Evolutionary conservation across 1,140 invertebrate species (phyloP).

Genomic region (Trachymyrmex septentrionalis): DNA sequence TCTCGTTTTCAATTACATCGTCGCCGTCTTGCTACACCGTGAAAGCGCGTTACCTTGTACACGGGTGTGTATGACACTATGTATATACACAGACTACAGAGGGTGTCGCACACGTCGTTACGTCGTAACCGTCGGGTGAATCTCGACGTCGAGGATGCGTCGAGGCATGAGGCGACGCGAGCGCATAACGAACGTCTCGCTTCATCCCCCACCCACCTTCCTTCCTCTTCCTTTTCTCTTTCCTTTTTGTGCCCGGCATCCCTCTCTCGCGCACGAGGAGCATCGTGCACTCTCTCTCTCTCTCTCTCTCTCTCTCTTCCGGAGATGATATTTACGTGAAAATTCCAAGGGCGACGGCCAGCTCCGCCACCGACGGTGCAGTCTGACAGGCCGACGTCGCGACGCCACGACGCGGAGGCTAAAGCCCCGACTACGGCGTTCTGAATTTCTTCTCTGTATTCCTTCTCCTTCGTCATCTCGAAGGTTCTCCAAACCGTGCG

Average conservation of each 20-base stretch:
- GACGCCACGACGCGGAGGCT: slow-evolving; percentile 55
- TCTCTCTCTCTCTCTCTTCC: slow-evolving; percentile 71
- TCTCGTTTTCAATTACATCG: slow-evolving; percentile 60
- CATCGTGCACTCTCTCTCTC: slow-evolving; percentile 70
- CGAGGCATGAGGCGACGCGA: slow-evolving; percentile 74
- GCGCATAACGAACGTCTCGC: slow-evolving; percentile 74
- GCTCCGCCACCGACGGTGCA: slow-evolving; percentile 65
- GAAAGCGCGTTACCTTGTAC: slow-evolving; percentile 9
- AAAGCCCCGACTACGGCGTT: not conserved
- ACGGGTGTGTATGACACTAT: slow-evolving; percentile 1
- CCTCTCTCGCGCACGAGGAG: slow-evolving; percentile 63
- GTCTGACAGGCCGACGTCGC: slow-evolving; percentile 74
- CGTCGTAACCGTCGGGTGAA: slow-evolving; percentile 68
- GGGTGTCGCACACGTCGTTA: slow-evolving; percentile 69
- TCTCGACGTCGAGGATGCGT: slow-evolving; percentile 73
- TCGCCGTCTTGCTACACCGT: slow-evolving; percentile 23
- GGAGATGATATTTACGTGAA: slow-evolving; percentile 79
- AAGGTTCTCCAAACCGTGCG: not conserved
- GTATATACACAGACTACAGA: slow-evolving; percentile 3
- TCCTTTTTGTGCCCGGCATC: slow-evolving; percentile 57
- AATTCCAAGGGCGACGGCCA: slow-evolving; percentile 78
- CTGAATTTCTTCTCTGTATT: slow-evolving; percentile 50
- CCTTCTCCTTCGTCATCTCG: not conserved
- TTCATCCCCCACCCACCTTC: slow-evolving; percentile 44
- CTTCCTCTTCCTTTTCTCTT: slow-evolving; percentile 44